Evolutionary conservation across 1,140 invertebrate species (phyloP), one percentile per base, ranked within the genome.

Genomic region (Cydia splendana): DNA sequence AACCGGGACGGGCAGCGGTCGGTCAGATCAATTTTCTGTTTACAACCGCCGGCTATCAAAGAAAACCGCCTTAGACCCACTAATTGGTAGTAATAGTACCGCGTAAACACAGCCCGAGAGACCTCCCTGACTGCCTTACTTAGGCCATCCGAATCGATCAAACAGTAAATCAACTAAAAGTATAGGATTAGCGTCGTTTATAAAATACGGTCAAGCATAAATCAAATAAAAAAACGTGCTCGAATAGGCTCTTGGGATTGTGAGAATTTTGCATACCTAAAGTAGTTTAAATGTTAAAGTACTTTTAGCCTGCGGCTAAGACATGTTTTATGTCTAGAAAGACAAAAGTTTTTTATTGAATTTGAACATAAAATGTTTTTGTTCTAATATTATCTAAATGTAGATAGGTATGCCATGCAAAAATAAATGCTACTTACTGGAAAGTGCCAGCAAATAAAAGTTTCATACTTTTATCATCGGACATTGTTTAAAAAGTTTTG

Each of bases 11-110:
- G 85, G 87, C 85, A 87, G 88, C 65, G 15, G 87, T 85, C 71
- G 76, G 74, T 78, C 80, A 79, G 88, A 88, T 89, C 88, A 91
- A 90, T 91, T 90, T 90, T 87, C 85, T 90, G 83, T 87, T 89
- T 85, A 88, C 87, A 87, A 82, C 81, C 81, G 77, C 75, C 74
- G 80, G 78, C 79, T 81, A 87, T 90, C 88, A 91, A 92, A 89
- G 88, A 81, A 84, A 81, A 82, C 87, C 83, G 85, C 85, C 82
- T 82, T 78, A 77, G 78, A 77, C 80, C 76, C 75, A 82, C 85
- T 92, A 92, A 91, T 91, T 92, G 86, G 84, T 88, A 79, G 86
- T 89, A 90, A 90, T 88, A 86, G 82, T 82, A 71, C 67, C 67
- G 18, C 67, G 67, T 71, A 71, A 71, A 71, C 67, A 71, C 67